Evolutionary conservation across 2,797 vertebrate species (phyloP), one percentile per base, ranked within the genome.

Genomic region (Sebastes miniatus): DNA sequence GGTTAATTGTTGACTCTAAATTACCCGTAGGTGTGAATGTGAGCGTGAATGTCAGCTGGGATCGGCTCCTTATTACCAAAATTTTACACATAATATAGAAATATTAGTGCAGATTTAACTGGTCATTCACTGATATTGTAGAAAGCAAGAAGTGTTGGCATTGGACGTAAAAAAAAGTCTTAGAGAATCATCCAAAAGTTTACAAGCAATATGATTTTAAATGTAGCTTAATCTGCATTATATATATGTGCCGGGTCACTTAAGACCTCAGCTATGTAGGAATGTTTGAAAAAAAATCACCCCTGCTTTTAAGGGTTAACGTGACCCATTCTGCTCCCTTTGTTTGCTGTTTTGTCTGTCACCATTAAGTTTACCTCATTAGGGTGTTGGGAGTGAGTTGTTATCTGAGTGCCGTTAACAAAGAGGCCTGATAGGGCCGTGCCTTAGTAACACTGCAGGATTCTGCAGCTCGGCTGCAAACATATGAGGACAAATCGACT

Each of bases 271-370:
- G 20, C 2, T 68, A 31, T 61, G n/a, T 12, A n/a, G 72, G 58
- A 57, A 47, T 74, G 58, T 65, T 47, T 70, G 3, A 20, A 68
- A 8, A 68, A 34, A 8, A 68, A 34, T 5, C 5, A 18, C 11
- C 4, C 12, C 22, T 47, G 27, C 9, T 3, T 50, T 65, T 39
- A 36, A 70, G 52, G 20, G 31, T 79, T 34, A 69, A 80, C 31
- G 13, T 34, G 31, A 57, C 67, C 36, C 25, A 36, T 67, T 86
- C 58, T 34, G 18, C 61, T 75, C 11, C n/a, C 56, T 81, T 72
- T 88, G 77, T 91, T 80, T 87, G 58, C 43, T 87, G 76, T 84
- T 87, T 69, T 74, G 86, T 80, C 86, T 87, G 74, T 76, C 66
- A 68, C 64, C 78, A n/a, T 86, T 47, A 76, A 54, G 27, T 83